Evolutionary conservation across 2,797 vertebrate genomes (phyloP), one percentile per base, ranked within the genome.

Genomic region (Tangara arthus): DNA sequence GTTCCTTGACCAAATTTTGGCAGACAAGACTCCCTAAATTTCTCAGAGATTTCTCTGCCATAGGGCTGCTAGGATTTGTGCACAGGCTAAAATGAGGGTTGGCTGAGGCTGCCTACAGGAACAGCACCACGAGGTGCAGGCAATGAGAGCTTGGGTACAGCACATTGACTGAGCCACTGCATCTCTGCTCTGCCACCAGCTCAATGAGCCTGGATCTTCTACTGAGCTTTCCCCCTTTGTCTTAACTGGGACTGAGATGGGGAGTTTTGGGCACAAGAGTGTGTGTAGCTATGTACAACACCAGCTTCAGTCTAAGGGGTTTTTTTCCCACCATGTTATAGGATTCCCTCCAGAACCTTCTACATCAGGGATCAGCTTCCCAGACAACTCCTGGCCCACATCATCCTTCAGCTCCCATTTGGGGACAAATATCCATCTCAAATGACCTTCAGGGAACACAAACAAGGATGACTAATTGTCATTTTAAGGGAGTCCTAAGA

Each of bases 151-250:
- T 70, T 23, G 30, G 24, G 15, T n/a, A 30, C 28, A 59, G n/a
- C 37, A 66, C 4, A 0, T 0, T 27, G 28, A 9, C 17, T 7
- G n/a, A 66, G 10, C 39, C 34, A 12, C 50, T 6, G 52, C 6
- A 17, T 16, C 53, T 42, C 56, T 52, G 18, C 37, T 39, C 57
- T 35, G 49, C 27, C 69, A 80, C 12, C 47, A 49, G 18, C 9
- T 32, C 78, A 83, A 42, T 0, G 1, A 60, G 16, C 28, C n/a
- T 72, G 26, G 9, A 9, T 47, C 37, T 81, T 81, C 80, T 46
- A 26, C 66, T 57, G 9, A 22, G 32, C 23, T 61, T n/a, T 46
- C 26, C 63, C 46, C 2, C 11, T 92, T 63, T 63, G 20, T 34
- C 70, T 41, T 63, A 44, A 5, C 10, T 34, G 65, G 21, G 42